Evolutionary conservation across 2,113 vertebrate species (phyloP), one percentile per base, ranked within the genome.

Genomic region (Pelecanoides urinatrix): DNA sequence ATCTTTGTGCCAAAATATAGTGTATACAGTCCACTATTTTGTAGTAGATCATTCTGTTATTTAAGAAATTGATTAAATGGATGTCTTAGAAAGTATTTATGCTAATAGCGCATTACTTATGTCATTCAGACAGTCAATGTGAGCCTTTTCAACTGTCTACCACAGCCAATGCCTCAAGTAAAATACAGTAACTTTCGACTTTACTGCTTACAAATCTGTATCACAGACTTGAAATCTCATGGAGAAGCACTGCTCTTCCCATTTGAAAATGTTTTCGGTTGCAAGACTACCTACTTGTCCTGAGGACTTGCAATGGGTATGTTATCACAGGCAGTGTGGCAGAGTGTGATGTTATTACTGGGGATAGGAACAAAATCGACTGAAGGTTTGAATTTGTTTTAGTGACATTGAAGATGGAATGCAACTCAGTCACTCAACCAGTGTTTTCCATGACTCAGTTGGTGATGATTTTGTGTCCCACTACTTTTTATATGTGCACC

Each of bases 1-100:
- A 98, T 98, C 98, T 98, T 98, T 98, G 98, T 98, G 98, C 97
- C 98, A 98, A 98, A 98, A 98, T 98, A 98, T 98, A 98, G 98
- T 98, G 98, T 98, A 98, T 98, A 98, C 98, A 98, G 98, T 98
- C 97, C 97, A 98, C 98, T 98, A 98, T 98, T 98, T 98, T 98
- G 97, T 98, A 98, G 98, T 98, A 98, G 98, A 98, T 98, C 98
- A 98, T 98, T 98, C 98, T 97, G 98, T 97, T 98, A 98, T 97
- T 98, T 98, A 97, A 98, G 97, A 98, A 98, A 98, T 97, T 97
- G 98, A 98, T 98, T 98, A 98, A 98, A 98, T 97, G 94, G 97
- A 96, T 98, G 98, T 93, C 97, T 97, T 96, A 91, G 98, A 98
- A 98, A 98, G 97, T 97, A 97, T 98, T 98, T 98, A 97, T 98